Base-by-base conservation (phyloP, 2,113 vertebrate species). In the Rhineura floridana region DNA sequence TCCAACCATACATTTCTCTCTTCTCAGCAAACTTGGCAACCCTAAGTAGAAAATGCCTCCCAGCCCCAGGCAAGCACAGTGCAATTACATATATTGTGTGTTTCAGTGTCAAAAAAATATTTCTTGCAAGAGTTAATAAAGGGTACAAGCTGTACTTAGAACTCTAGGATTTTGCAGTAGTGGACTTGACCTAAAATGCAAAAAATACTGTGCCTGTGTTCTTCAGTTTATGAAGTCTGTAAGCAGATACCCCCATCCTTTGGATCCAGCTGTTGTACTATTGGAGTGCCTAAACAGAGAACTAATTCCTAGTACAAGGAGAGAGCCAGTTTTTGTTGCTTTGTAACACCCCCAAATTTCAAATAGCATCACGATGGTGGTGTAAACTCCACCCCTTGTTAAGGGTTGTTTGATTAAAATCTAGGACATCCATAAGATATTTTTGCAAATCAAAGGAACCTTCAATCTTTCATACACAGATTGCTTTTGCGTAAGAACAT, bases 1-100 rank as follows among this genome's bases (percentile, higher is more conserved):
- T 87, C 86, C 21, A 97, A 96, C 52, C 92, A 46, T 76, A 97
- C 98, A 0, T 84, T 90, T 55, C 89, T 95, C 48, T 96, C 91
- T 33, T 72, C 91, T 84, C 95, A 95, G 83, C 70, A 83, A 85
- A 90, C 63, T 48, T 44, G 7, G 42, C 70, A 72, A 0, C 72
- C 75, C 89, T 70, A 86, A 19, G 2, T 25, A 89, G 62, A 44
- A 84, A 55, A 8, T 39, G 46, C 72, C 65, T 93, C 48, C 2
- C 46, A 17, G 91, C 93, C 48, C 2, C 46, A 17, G 91, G 17
- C 81, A 82, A 96, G 50, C 67, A 55, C 50, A 3, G 0, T 44
- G 11, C 36, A 82, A 89, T 44, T 78, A 85, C 86, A 88, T 92
- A 83, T 17, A 36, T 33, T 75, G n/a, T 30, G 13, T 5, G 9